Evolutionary conservation across 2,888 invertebrate species (phyloP).

Genomic region (Gonocerus acuteangulatus): DNA sequence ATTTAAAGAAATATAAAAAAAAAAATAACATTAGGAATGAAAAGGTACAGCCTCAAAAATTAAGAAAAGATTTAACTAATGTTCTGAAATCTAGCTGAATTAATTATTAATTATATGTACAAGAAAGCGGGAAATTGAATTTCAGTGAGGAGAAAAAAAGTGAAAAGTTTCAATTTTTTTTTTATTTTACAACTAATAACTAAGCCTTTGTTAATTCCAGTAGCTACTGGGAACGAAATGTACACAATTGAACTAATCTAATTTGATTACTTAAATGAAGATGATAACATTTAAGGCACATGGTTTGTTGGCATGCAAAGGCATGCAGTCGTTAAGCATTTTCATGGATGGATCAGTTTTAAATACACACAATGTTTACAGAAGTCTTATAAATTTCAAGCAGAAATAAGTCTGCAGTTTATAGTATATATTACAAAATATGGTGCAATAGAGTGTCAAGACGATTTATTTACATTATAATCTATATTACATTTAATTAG

Average conservation of each 20-base stretch:
- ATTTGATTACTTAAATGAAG: conserved; percentile 25
- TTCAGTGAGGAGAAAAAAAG: too few species aligned
- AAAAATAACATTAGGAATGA: too few species aligned
- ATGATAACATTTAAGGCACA: conserved; percentile 26
- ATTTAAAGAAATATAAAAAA: too few species aligned
- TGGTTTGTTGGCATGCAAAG: conserved; percentile 3
- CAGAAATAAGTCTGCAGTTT: background rate
- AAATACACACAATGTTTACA: background rate
- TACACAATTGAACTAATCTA: conserved; percentile 20
- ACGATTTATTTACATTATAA: background rate
- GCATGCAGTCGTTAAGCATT: background rate
- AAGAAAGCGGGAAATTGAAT: too few species aligned
- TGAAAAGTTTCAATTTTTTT: too few species aligned
- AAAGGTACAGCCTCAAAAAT: too few species aligned
- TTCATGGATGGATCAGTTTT: background rate
- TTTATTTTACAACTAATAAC: conserved; percentile 22
- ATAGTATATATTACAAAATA: background rate
- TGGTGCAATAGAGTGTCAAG: background rate
- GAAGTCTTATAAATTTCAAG: background rate
- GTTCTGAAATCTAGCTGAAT: too few species aligned
- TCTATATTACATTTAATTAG: background rate
- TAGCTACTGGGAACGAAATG: conserved; percentile 6
- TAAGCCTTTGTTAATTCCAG: conserved; percentile 21
- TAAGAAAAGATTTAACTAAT: too few species aligned
- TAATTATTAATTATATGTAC: too few species aligned